Percentiles rank a stretch among this genome's conserved stretches.
Evolutionary conservation across 2,888 invertebrate genomes (phyloP).

Genomic region (Onthophagus sagittarius): DNA sequence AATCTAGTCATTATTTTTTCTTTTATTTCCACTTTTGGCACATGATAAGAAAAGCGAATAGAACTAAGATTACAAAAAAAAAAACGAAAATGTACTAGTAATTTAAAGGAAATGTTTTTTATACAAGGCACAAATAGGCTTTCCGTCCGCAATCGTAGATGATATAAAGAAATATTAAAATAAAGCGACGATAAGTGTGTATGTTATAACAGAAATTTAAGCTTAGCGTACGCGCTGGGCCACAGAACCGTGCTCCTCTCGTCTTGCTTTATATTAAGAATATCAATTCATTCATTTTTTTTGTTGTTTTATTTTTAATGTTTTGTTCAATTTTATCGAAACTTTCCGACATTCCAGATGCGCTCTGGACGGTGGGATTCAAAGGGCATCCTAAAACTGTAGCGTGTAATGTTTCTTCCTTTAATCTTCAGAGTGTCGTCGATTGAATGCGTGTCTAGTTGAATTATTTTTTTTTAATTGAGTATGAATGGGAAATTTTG

Average conservation of each 20-base stretch:
- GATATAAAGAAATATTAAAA: background rate
- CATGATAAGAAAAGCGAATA: background rate
- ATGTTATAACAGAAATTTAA: background rate
- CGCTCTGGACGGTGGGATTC: constrained; percentile 49
- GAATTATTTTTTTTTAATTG: background rate
- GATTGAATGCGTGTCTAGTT: constrained; percentile 7
- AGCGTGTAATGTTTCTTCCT: constrained; percentile 36
- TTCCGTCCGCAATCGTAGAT: background rate
- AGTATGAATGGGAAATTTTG: background rate
- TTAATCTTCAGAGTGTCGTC: constrained; percentile 18
- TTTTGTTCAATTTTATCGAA: constrained; percentile 32
- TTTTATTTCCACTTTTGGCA: background rate
- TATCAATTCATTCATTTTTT: constrained; percentile 26
- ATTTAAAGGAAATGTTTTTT: background rate
- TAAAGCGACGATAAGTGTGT: background rate
- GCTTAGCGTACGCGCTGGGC: constrained; percentile 31
- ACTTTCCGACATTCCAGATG: constrained; percentile 48
- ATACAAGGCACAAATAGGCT: background rate
- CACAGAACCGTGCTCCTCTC: constrained; percentile 43
- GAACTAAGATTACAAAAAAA: background rate
- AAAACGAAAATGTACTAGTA: background rate
- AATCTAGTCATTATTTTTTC: background rate
- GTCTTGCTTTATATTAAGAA: constrained; percentile 23
- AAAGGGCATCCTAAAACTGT: constrained; percentile 48
- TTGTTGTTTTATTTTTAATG: background rate